phyloP scores from a whole-genome alignment of 2,797 vertebrate species.

The Thalassophryne amazonica region DNA sequence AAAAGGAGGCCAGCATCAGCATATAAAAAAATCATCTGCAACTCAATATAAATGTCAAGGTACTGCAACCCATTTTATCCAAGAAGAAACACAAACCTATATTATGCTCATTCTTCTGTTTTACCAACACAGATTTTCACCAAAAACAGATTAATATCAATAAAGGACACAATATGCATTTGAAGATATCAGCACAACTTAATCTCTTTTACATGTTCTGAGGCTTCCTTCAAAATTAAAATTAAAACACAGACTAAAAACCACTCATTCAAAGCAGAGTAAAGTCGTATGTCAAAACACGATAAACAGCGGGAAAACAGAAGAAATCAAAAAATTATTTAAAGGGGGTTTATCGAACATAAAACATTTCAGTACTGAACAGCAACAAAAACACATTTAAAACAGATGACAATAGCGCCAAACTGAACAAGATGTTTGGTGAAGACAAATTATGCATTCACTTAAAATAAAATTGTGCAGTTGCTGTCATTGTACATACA shows the following conservation, averaged over 20 bases:
- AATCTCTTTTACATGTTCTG: background rate
- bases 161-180: no score
- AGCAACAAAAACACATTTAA: slow-evolving; percentile 7
- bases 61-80: no score
- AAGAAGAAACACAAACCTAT: no score
- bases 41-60: no score
- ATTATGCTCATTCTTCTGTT: no score
- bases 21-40: no score
- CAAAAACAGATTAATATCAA: no score
- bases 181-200: no score
- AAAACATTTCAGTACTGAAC: background rate
- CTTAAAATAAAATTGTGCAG: slow-evolving; percentile 35
- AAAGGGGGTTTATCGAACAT: background rate
- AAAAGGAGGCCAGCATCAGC: no score
- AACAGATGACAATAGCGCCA: slow-evolving; percentile 1
- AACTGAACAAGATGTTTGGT: slow-evolving; percentile 23
- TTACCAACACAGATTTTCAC: no score
- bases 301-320: background rate
- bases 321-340: background rate
- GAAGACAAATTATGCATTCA: slow-evolving; percentile 8
- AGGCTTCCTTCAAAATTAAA: background rate
- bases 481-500: slow-evolving; percentile 50
- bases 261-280: background rate
- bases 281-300: background rate
- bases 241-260: background rate